Conservation (phyloP, 2,797 vertebrate genomes). For the Crypturellus tataupa region DNA sequence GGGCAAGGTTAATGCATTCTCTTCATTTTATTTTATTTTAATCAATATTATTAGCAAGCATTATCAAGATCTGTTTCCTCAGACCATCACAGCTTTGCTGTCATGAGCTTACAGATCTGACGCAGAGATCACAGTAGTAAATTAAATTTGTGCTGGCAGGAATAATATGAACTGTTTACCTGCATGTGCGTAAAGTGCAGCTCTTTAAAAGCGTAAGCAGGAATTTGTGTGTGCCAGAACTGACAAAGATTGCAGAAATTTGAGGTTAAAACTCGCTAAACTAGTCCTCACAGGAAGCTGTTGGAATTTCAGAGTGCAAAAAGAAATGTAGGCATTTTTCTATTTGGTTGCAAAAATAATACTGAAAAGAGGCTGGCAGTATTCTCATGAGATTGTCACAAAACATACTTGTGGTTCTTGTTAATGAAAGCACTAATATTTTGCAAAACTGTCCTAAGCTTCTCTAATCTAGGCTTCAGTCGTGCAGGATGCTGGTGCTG, state of each 20-base stretch:
- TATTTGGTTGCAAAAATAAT: background rate
- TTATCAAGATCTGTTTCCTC: constrained; percentile 11
- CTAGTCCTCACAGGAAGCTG: background rate
- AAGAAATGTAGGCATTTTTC: background rate
- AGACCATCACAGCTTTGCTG: background rate
- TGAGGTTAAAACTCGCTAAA: background rate
- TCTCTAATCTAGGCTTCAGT: background rate
- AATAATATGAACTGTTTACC: background rate
- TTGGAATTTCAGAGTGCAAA: background rate
- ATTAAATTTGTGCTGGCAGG: background rate
- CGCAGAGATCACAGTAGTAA: background rate
- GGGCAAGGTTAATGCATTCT: background rate
- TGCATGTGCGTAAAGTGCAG: background rate
- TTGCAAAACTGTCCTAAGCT: background rate
- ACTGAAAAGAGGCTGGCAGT: background rate
- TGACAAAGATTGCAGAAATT: background rate
- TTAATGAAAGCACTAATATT: background rate
- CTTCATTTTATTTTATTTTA: background rate
- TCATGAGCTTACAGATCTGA: background rate
- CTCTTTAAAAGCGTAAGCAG: background rate
- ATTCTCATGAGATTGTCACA: background rate
- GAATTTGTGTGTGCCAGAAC: background rate
- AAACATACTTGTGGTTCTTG: background rate
- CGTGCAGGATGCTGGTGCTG: background rate
- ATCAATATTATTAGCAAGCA: background rate